A percentile compares a stretch with the other conserved stretches of the same genome.
Evolutionary conservation across 2,888 invertebrate genomes (phyloP).

Genomic region (Rhimphoctona megacephalus): DNA sequence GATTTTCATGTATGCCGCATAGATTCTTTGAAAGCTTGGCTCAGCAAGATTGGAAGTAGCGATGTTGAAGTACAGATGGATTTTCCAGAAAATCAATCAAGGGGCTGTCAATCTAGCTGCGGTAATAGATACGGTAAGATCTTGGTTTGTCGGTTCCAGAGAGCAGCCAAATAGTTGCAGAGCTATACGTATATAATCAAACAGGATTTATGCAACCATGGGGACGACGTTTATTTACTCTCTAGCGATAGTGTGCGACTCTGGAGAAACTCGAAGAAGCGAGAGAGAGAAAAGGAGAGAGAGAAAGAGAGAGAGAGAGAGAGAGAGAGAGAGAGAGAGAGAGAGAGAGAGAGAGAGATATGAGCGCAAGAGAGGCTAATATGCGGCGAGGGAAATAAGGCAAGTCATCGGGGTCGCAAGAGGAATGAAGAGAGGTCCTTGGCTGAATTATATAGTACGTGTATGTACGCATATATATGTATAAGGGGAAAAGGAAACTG

Average conservation of each 20-base stretch:
- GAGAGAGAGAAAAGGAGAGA: neutral
- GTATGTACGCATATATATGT: neutral
- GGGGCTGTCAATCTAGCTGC: constrained; percentile 8
- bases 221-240: constrained; percentile 53
- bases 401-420: constrained; percentile 65
- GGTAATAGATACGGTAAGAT: constrained; percentile 5
- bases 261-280: constrained; percentile 7
- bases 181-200: constrained; percentile 45
- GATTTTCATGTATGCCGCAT: neutral
- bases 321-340: constrained; percentile 16
- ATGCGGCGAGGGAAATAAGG: constrained; percentile 62
- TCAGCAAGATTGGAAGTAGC: neutral
- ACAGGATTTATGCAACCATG: constrained; percentile 52
- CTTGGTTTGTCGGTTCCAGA: neutral
- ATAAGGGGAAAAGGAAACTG: neutral
- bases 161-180: constrained; percentile 9
- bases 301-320: constrained; percentile 9
- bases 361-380: constrained; percentile 46
- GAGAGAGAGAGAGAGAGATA: constrained; percentile 7
- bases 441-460: neutral
- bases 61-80: neutral
- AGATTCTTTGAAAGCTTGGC: neutral
- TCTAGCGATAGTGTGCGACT: constrained; percentile 16
- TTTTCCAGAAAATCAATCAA: neutral
- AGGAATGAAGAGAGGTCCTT: constrained; percentile 50